Conservation (phyloP, 2,797 vertebrate species). For the Phrynocephalus vlangalii region DNA sequence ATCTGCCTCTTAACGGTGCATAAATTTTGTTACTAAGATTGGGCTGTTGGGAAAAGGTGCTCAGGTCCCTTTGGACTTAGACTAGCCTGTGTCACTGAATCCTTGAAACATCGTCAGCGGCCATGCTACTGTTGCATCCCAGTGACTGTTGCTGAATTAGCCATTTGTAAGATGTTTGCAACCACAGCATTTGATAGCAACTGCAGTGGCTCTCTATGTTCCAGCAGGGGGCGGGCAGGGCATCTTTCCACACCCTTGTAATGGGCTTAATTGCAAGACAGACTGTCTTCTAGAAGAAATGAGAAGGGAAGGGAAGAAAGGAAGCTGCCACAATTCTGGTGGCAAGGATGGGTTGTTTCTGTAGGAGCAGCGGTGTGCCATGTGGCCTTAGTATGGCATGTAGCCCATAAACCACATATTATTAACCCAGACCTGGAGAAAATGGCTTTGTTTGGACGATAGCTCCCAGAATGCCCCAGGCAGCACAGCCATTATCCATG, state of each 20-base stretch:
- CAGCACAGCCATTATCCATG: too few species aligned
- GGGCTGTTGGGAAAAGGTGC: background rate
- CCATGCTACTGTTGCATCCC: background rate
- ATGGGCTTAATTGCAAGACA: background rate
- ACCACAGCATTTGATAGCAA: background rate
- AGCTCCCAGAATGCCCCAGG: too few species aligned
- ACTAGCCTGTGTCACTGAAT: too few species aligned
- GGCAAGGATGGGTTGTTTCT: background rate
- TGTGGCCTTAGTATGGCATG: too few species aligned
- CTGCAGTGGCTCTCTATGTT: background rate
- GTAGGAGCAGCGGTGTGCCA: background rate
- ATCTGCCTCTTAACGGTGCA: background rate
- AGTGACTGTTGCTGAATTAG: background rate
- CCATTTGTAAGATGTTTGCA: background rate
- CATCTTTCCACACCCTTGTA: background rate
- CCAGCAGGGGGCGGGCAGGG: background rate
- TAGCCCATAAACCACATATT: too few species aligned
- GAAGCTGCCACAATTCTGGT: background rate
- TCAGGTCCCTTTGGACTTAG: background rate
- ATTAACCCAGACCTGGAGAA: too few species aligned
- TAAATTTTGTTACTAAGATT: slow-evolving; percentile 14
- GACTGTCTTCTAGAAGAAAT: background rate
- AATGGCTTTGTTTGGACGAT: too few species aligned
- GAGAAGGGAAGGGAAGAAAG: background rate
- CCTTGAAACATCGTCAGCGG: background rate